Percentiles rank a stretch among this genome's conserved stretches.
Conservation (phyloP, 2,797 vertebrate species). For the Echeneis naucrates region DNA sequence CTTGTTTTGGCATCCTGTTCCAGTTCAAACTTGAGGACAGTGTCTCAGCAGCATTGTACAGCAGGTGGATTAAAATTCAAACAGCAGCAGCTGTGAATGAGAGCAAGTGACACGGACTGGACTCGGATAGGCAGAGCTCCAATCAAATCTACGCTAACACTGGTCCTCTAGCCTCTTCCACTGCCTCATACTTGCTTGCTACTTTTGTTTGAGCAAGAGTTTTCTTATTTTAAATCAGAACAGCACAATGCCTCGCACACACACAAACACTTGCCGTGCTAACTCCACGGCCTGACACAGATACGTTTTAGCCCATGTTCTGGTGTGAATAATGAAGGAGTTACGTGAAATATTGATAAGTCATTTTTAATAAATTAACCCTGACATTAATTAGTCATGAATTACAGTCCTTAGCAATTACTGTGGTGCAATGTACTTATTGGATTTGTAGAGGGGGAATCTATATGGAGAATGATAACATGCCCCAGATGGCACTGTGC, state of each 20-base stretch:
- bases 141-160: conserved; percentile 1
- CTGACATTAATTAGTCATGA: conserved; percentile 78
- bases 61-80: conserved; percentile 55
- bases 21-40: neutral
- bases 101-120: conserved; percentile 30
- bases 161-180: conserved; percentile 1
- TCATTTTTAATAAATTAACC: conserved; percentile 82
- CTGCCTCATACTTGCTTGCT: neutral
- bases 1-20: conserved; percentile 31
- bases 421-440: conserved; percentile 64
- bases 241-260: conserved; percentile 4
- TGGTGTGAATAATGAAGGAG: conserved; percentile 78
- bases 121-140: conserved; percentile 1
- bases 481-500: conserved; percentile 41
- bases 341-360: conserved; percentile 80
- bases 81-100: conserved; percentile 38
- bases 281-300: conserved; percentile 75
- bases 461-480: conserved; percentile 61
- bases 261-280: conserved; percentile 36
- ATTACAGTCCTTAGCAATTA: conserved; percentile 78
- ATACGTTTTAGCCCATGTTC: conserved; percentile 77
- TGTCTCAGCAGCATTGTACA: conserved; percentile 39
- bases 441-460: conserved; percentile 55
- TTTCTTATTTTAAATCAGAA: conserved; percentile 25
- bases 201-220: neutral